Percentiles rank a stretch among this genome's conserved stretches.
Evolutionary conservation across 2,888 invertebrate species (phyloP).

Genomic region (Tipula confusa): DNA sequence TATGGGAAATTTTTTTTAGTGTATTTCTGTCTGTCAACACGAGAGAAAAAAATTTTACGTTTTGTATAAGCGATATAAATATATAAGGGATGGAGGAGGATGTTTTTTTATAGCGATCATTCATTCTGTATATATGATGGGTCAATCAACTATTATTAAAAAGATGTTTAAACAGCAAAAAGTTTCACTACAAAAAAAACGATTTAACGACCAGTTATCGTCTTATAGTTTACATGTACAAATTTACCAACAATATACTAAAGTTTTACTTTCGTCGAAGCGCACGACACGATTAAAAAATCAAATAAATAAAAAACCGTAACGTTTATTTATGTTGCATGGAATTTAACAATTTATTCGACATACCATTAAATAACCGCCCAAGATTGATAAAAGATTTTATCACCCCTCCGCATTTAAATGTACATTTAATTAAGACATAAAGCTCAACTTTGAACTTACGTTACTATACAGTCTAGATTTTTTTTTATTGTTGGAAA

Average conservation of each 20-base stretch:
- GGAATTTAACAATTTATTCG: background rate
- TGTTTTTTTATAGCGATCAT: background rate
- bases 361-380: background rate
- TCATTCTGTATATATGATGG: background rate
- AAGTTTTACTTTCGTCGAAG: background rate
- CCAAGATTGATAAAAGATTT: background rate
- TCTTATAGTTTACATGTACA: background rate
- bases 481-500: too few relatives aligned
- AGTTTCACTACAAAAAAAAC: background rate
- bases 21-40: background rate
- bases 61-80: background rate
- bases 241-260: too few relatives aligned
- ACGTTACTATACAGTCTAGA: background rate
- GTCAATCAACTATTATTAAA: background rate
- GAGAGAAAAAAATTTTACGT: background rate
- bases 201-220: background rate
- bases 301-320: background rate
- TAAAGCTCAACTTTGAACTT: background rate
- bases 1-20: background rate
- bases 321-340: background rate
- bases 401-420: background rate
- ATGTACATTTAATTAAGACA: background rate
- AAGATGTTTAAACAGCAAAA: background rate
- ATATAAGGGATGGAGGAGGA: background rate
- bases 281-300: background rate